phyloP scores from a whole-genome alignment of 2,797 vertebrate genomes.

The Garrulus glandarius region DNA sequence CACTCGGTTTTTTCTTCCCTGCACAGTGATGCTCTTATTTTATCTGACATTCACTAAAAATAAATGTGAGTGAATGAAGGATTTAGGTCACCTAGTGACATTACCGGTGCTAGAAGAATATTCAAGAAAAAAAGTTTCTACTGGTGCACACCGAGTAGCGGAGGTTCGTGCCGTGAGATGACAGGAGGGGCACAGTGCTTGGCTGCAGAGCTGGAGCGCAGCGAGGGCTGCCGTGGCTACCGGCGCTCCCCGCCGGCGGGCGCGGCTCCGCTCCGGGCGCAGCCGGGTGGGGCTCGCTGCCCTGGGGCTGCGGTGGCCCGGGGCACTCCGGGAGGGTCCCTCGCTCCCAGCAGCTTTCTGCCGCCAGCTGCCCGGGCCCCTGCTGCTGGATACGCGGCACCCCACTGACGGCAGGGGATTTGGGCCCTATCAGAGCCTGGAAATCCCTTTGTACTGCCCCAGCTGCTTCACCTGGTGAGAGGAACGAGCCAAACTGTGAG shows the following conservation, averaged over 20 bases:
- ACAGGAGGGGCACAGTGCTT: neutral
- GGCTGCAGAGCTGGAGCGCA: neutral
- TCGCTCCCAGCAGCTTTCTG: neutral
- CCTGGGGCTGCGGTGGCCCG: neutral
- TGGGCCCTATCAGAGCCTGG: neutral
- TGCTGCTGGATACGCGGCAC: rapidly evolving
- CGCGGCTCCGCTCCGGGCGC: too few relatives aligned
- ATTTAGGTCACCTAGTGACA: conserved; percentile 78
- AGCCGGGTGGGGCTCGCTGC: neutral
- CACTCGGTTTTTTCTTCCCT: conserved; percentile 51
- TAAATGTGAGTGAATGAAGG: conserved; percentile 74
- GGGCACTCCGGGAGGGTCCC: neutral
- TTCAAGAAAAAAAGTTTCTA: conserved; percentile 2
- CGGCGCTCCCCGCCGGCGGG: neutral
- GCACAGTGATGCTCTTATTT: conserved; percentile 64
- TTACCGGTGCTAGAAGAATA: conserved; percentile 53
- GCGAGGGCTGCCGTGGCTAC: neutral
- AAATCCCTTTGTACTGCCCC: neutral
- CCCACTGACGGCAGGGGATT: neutral
- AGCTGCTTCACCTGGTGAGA: neutral
- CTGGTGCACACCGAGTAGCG: neutral
- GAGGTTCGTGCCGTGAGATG: neutral
- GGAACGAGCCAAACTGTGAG: neutral
- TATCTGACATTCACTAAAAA: conserved; percentile 77
- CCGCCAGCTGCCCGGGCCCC: neutral